Base-by-base conservation (phyloP, 2,888 invertebrate genomes). In the Drosophila birchii region DNA sequence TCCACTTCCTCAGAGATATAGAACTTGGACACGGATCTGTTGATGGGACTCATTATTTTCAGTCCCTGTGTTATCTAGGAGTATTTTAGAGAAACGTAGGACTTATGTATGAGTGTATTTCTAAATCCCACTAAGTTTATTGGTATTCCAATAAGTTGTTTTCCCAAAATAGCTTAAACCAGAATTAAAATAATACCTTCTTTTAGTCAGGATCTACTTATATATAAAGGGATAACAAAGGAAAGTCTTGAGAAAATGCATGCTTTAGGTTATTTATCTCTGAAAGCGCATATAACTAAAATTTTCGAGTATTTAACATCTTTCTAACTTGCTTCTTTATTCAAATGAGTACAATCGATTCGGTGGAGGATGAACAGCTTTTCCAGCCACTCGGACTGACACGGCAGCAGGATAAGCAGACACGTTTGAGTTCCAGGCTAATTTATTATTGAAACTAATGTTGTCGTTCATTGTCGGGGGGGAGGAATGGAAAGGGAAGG, bases 401-500 rank as follows among this genome's bases (percentile, higher is more conserved):
- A 78, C 57, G 66, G 79, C 12, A 70, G 79, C 39, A 69, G 61
- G 75, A 82, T 78, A 76, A 80, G 78, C 77, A 80, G 73, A 57
- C 68, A 75, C 74, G 80, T 76, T 76, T 76, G 82, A 85, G 75
- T 80, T 79, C 78, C 77, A 77, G 77, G 84, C 81, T 86, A 84
- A 86, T 86, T 86, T 86, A 86, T 87, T 86, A 86, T 86, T 84
- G 84, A 80, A 81, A 81, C 88, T 84, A 87, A 87, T 87, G 76
- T 80, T 72, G 38, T 54, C 38, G 23, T 23, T n/a, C 64, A 68
- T 51, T 78, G 26, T 26, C 26, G 26, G 47, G 51, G 16, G 2
- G 1, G 20, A 36, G 16, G 41, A 18, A 5, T 14, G 20, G 14
- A 47, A 26, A 59, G 58, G 66, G 66, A 53, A 41, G 64, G 38